Conservation (phyloP, 2,113 vertebrate species). For the Meles meles region DNA sequence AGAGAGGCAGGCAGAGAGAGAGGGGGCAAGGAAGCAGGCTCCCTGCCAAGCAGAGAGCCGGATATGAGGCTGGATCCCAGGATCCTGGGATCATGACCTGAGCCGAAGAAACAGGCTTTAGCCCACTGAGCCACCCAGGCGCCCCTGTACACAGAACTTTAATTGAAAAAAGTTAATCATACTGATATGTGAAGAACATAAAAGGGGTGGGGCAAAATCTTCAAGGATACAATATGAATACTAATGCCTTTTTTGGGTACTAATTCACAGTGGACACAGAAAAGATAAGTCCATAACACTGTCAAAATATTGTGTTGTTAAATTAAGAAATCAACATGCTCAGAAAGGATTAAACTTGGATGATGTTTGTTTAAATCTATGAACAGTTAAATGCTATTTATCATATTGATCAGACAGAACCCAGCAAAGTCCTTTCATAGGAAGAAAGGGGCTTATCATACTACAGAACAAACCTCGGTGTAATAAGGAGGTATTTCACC, state of each 20-base stretch:
- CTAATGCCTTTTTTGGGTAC: background rate
- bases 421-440: background rate
- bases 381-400: background rate
- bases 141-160: background rate
- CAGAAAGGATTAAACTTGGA: background rate
- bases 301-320: background rate
- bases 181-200: background rate
- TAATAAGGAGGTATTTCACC: background rate
- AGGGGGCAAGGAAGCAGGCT: no score
- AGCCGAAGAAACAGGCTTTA: no score
- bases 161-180: slow-evolving; percentile 46
- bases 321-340: background rate
- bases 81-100: no score
- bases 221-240: background rate
- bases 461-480: background rate
- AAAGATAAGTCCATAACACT: background rate
- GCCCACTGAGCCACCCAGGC: no score
- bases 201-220: background rate
- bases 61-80: no score
- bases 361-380: background rate
- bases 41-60: no score
- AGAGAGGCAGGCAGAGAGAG: no score
- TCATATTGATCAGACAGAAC: background rate
- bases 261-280: background rate
- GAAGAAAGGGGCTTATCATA: background rate